A percentile compares a stretch with the other conserved stretches of the same genome.
Conservation (phyloP, 2,888 invertebrate species). For the Dione vanillae region DNA sequence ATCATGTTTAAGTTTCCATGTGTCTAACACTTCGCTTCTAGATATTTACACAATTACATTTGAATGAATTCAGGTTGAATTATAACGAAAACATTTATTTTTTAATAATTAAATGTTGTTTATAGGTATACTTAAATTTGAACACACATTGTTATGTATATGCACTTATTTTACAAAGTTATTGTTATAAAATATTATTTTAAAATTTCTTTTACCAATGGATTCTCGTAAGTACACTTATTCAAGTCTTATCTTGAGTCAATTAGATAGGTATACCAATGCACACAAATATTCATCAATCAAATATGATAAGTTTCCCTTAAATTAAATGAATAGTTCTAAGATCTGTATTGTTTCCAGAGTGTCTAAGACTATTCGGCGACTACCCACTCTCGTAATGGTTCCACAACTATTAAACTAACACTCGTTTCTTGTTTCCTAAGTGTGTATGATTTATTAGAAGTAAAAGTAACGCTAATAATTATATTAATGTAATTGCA, state of each 20-base stretch:
- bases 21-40: background rate
- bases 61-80: background rate
- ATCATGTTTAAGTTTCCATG: conserved; percentile 26
- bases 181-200: background rate
- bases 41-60: background rate
- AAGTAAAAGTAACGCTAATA: conserved; percentile 68
- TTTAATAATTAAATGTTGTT: no score
- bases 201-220: conserved; percentile 27
- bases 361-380: conserved; percentile 34
- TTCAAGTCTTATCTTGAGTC: conserved; percentile 26
- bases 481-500: conserved; percentile 80
- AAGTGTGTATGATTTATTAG: conserved; percentile 58
- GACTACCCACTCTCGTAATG: conserved; percentile 26
- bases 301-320: background rate
- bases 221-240: conserved; percentile 25
- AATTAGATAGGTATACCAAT: conserved; percentile 27
- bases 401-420: conserved; percentile 21
- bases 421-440: conserved; percentile 37
- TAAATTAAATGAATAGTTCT: background rate
- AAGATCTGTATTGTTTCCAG: conserved; percentile 8
- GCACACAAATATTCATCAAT: conserved; percentile 5
- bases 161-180: background rate
- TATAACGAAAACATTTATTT: background rate
- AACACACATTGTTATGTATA: no score
- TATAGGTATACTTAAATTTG: no score